Conservation (phyloP, 2,113 vertebrate species). For the Junco hyemalis region DNA sequence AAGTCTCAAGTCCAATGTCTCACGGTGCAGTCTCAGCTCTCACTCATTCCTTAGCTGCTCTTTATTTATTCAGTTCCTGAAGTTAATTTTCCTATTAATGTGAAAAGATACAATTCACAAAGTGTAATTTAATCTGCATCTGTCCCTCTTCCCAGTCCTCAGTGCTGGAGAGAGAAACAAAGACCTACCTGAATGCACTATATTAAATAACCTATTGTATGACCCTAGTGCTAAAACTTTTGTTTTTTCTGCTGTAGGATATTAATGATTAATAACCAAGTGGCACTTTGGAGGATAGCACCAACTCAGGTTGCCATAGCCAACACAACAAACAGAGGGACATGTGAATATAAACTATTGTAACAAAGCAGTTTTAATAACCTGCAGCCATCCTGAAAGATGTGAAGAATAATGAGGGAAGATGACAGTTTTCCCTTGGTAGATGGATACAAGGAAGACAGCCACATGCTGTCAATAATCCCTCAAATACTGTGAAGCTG, state of each 20-base stretch:
- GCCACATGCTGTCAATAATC: background rate
- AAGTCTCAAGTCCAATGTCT: background rate
- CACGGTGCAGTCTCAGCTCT: background rate
- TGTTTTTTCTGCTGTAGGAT: background rate
- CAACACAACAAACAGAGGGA: background rate
- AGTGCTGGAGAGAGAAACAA: background rate
- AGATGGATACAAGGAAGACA: background rate
- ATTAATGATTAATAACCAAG: background rate
- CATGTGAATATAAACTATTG: fast-evolving
- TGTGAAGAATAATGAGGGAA: background rate
- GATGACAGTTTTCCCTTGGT: background rate
- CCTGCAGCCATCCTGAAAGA: background rate
- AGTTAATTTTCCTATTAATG: background rate
- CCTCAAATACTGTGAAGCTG: background rate
- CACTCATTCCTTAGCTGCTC: background rate
- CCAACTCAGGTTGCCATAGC: too few relatives aligned
- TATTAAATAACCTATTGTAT: background rate
- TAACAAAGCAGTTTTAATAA: background rate
- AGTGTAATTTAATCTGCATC: background rate
- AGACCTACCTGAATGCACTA: background rate
- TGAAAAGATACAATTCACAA: background rate
- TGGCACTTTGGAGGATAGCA: background rate
- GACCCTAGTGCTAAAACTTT: background rate
- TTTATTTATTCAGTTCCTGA: background rate
- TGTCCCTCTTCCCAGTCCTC: background rate